phyloP scores from a whole-genome alignment of 23 tunicate genomes.

The Phallusia fumigata region DNA sequence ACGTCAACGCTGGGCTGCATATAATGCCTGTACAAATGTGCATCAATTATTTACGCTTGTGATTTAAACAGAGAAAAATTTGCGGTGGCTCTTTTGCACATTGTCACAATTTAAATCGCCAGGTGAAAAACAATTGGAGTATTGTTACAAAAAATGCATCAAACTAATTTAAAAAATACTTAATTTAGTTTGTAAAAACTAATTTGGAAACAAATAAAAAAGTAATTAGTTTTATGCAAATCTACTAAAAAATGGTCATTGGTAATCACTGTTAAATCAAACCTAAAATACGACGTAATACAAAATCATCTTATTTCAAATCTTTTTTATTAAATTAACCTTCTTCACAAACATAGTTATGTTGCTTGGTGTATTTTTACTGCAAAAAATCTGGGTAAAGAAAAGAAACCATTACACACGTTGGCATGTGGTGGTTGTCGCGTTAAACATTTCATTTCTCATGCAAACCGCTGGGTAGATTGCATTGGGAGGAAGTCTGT shows the following conservation, averaged over 20 bases:
- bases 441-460: slow-evolving; percentile 57
- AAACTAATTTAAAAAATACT: too few relatives aligned
- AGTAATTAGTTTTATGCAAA: too few relatives aligned
- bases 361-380: too few relatives aligned
- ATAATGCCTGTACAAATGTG: slow-evolving; percentile 41
- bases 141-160: neutral
- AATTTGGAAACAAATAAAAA: too few relatives aligned
- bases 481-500: slow-evolving; percentile 26
- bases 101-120: neutral
- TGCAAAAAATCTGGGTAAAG: neutral
- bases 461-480: slow-evolving; percentile 47
- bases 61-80: neutral
- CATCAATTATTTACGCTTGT: neutral
- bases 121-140: neutral
- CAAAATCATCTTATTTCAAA: too few relatives aligned
- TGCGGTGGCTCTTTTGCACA: neutral
- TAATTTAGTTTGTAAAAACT: too few relatives aligned
- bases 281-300: too few relatives aligned
- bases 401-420: slow-evolving; percentile 17
- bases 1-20: slow-evolving; percentile 42
- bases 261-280: too few relatives aligned
- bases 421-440: slow-evolving; percentile 51
- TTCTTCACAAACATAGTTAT: too few relatives aligned
- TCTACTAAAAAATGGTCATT: too few relatives aligned
- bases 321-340: too few relatives aligned